A percentile compares a stretch with the other conserved stretches of the same genome.
Evolutionary conservation across 2,113 vertebrate species (phyloP).

Genomic region (Lethenteron camtschaticum): DNA sequence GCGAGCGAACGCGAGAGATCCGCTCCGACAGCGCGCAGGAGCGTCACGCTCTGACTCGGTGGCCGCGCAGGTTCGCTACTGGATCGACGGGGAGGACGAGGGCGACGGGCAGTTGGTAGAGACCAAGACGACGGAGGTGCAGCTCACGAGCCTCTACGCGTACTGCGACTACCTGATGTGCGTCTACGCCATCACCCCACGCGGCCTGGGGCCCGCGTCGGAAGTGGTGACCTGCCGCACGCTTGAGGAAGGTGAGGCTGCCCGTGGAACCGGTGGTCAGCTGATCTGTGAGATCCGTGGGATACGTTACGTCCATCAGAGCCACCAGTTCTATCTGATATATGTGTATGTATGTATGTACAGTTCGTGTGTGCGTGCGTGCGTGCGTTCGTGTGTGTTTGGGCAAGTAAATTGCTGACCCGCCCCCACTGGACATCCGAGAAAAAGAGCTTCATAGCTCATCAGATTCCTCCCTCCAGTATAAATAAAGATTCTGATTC

Average conservation of each 20-base stretch:
- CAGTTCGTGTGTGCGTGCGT: background rate
- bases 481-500: too few relatives aligned
- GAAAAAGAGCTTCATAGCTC: too few relatives aligned
- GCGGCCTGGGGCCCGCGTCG: constrained; percentile 45
- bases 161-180: constrained; percentile 76
- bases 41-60: too few relatives aligned
- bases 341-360: background rate
- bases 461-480: too few relatives aligned
- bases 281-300: background rate
- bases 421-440: too few relatives aligned
- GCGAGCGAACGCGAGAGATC: too few relatives aligned
- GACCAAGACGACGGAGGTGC: constrained; percentile 45
- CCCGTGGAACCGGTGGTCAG: background rate
- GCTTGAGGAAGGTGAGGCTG: constrained; percentile 47
- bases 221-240: constrained; percentile 46
- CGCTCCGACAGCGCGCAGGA: background rate
- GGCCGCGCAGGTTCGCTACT: constrained; percentile 55
- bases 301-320: too few relatives aligned
- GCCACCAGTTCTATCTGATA: background rate
- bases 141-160: constrained; percentile 57
- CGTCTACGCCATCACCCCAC: constrained; percentile 40
- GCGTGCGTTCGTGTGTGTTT: background rate
- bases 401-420: background rate
- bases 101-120: constrained; percentile 44
- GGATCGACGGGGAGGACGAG: constrained; percentile 71